Evolutionary conservation across 2,888 invertebrate species (phyloP), one percentile per base, ranked within the genome.

Genomic region (Rhamnusium bicolor): DNA sequence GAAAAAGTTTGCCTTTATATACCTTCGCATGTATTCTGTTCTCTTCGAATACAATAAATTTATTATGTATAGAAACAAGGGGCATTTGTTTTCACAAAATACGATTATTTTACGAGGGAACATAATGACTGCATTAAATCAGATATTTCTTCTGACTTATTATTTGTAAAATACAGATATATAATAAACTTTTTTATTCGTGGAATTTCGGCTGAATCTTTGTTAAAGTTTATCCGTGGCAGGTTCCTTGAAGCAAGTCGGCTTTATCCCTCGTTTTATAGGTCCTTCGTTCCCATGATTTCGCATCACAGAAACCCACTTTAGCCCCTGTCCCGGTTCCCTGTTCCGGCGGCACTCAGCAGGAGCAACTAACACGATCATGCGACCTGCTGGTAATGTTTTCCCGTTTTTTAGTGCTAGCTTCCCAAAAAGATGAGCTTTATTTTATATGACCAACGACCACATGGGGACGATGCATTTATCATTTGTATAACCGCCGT

Each of bases 321-420:
- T 79, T 77, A 67, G 53, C 76, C 74, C 73, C 71, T 56, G 18
- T 56, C 40, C 69, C 63, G 54, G 49, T 49, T 68, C 72, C 73
- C 69, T 81, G 82, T 85, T 86, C 86, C 86, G 86, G 85, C 81
- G 82, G 82, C 83, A 83, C 84, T 84, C 85, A 85, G 84, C 85
- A 82, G 85, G 84, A 86, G 85, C 83, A 83, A 83, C 87, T 87
- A 87, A 87, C 87, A 84, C 86, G 87, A 87, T 87, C 87, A 87
- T 86, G 85, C 87, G 87, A 88, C 87, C 87, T 87, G 86, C 87
- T 86, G 87, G 87, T 87, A 87, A 87, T 87, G 87, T 87, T 87
- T 87, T 87, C 87, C 87, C 86, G 86, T 86, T 86, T 87, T 80
- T 85, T 85, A 82, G 83, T 83, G 82, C 80, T 78, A 81, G 81